Conservation (phyloP, 2,888 invertebrate species). For the Phortica magna region DNA sequence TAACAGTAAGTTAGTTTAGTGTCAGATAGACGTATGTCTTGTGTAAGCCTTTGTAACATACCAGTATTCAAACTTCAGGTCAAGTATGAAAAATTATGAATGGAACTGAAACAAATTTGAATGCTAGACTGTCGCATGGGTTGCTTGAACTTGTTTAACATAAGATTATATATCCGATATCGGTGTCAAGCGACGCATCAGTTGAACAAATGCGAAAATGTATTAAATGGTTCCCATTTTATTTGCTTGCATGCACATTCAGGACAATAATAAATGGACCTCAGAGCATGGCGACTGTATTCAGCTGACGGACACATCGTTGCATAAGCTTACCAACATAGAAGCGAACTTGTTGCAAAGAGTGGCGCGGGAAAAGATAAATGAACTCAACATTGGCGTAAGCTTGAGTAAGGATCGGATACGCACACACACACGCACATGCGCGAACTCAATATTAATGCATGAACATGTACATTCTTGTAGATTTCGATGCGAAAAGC, state of each 20-base stretch:
- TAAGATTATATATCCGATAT: too few species aligned
- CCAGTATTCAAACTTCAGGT: too few species aligned
- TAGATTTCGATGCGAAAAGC: conserved; percentile 72
- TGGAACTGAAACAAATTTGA: too few species aligned
- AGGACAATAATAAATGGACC: conserved; percentile 90
- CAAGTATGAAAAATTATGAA: too few species aligned
- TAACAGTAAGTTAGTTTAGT: too few species aligned
- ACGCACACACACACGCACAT: neutral
- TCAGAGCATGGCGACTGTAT: conserved; percentile 83
- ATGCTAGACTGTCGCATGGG: too few species aligned
- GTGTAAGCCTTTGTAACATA: too few species aligned
- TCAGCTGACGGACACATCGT: conserved; percentile 81
- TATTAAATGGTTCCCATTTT: neutral
- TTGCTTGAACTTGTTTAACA: too few species aligned
- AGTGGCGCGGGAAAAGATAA: conserved; percentile 91
- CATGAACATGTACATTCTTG: neutral
- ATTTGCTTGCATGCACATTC: conserved; percentile 37
- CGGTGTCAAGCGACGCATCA: too few species aligned
- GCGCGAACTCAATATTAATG: neutral
- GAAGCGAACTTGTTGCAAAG: conserved; percentile 89
- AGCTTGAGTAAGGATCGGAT: conserved; percentile 78
- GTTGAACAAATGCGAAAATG: too few species aligned
- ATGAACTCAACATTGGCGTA: conserved; percentile 91
- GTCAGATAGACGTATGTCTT: too few species aligned
- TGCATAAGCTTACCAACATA: conserved; percentile 84